Evolutionary conservation across 1,140 invertebrate species (phyloP), one percentile per base, ranked within the genome.

Genomic region (Dendroctonus valens): DNA sequence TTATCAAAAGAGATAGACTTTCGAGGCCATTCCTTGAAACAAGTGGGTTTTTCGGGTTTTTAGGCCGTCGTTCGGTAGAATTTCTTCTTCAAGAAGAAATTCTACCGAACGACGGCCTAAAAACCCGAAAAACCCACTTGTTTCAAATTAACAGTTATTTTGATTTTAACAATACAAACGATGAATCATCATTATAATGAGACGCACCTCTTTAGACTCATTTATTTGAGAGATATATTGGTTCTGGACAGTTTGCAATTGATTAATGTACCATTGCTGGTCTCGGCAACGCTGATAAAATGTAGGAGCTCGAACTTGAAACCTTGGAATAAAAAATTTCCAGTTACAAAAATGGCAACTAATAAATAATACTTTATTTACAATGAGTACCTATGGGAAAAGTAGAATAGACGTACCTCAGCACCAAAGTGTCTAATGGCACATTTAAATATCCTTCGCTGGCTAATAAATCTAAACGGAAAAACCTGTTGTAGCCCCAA

Each of bases 401-500:
- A 26, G 0, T 61, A 61, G n/a, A 9, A 41, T 39, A 53, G 3
- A 40, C 14, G 69, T 76, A 89, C 87, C 87, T 84, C 37, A 92
- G 79, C 69, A 91, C 89, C 46, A 92, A 82, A 0, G 89, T 90
- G 75, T 92, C 90, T 9, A 85, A 82, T 67, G 88, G 84, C 0
- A 86, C 86, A 76, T 91, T 89, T 51, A 90, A 81, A 77, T 95
- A 97, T 0, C 94, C 94, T 82, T 97, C 94, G 72, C 88, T 91
- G 14, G 91, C 92, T 9, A 97, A 83, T 44, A 95, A 81, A 82
- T 96, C 94, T 52, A 97, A 83, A 58, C 93, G 81, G 78, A 96
- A 97, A 80, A 97, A 97, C 67, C 94, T 82, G 78, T 96, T 97
- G 77, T 97, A 97, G 7, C 94, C 94, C 94, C 94, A 97, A 76